Base-by-base conservation (phyloP, 2,888 invertebrate genomes). In the Melieria picta region DNA sequence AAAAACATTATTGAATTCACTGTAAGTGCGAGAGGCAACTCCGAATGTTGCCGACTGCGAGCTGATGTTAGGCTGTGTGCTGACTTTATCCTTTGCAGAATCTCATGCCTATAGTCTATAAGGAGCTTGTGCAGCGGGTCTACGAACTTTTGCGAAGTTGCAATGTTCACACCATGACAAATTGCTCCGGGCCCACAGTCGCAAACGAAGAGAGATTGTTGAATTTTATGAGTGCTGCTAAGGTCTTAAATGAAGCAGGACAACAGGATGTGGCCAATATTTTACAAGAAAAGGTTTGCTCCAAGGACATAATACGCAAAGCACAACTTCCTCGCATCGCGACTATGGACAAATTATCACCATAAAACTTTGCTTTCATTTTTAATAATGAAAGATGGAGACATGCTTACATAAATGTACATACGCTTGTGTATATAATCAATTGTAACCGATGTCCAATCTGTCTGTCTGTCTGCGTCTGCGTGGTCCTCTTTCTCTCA, bases 1-100 rank as follows among this genome's bases (percentile, higher is more conserved):
- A 78, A 78, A n/a, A 78, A 76, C 1, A 83, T 80, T 71, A 77
- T 80, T 46, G 82, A 83, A 64, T 83, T 75, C 58, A 71, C 65
- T 67, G 78, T 78, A 74, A 76, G 69, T 69, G 6, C 6, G 30
- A 30, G 30, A 30, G 30, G 30, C 2, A 30, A 30, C 30, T 30
- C 30, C 30, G 30, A 30, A 30, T 30, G 30, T 30, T 30, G 30
- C 3, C 30, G 30, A 30, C 30, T 30, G 30, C 30, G 30, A 30
- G 3, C 30, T 30, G 30, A 30, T 30, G 30, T 30, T 30, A 30
- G 30, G 30, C 30, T 30, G 30, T 30, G 2, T 30, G 30, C 30
- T 30, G 30, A 30, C 30, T 30, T 30, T 30, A 30, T 30, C 30
- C 30, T 57, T 73, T 67, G 4, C 55, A 77, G 77, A 76, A 77